Conservation (phyloP, 1,140 invertebrate species). For the Drosophila miranda region DNA sequence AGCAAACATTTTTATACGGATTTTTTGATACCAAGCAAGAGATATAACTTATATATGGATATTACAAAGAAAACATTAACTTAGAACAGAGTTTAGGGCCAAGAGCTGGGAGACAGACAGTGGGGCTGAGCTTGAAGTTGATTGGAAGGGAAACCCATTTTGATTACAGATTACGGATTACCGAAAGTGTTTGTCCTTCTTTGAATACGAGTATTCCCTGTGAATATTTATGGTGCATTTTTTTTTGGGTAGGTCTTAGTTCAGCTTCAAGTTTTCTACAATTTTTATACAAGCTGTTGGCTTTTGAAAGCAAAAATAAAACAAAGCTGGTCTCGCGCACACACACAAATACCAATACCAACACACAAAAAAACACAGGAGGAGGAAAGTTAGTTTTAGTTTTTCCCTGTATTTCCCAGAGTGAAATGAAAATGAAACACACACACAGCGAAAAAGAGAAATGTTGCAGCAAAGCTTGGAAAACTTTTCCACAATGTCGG, state of each 20-base stretch:
- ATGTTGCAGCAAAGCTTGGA: slow-evolving; percentile 31
- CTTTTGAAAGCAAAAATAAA: slow-evolving; percentile 32
- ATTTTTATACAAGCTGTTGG: slow-evolving; percentile 48
- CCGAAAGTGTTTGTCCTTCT: neutral
- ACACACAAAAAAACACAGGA: slow-evolving; percentile 33
- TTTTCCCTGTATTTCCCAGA: slow-evolving; percentile 27
- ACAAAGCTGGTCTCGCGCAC: slow-evolving; percentile 38
- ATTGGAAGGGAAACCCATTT: too few species aligned
- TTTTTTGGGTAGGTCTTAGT: slow-evolving; percentile 8
- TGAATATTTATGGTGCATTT: slow-evolving; percentile 5
- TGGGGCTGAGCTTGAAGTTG: too few species aligned
- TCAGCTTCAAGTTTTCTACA: slow-evolving; percentile 29
- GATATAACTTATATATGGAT: slow-evolving; percentile 61
- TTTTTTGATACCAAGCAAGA: slow-evolving; percentile 73
- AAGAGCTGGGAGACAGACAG: too few species aligned
- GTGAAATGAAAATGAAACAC: too few species aligned
- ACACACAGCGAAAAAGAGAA: slow-evolving; percentile 31
- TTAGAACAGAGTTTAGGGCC: too few species aligned
- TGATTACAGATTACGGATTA: too few species aligned
- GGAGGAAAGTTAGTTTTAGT: slow-evolving; percentile 27
- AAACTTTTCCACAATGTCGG: slow-evolving; percentile 66
- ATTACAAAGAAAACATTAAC: slow-evolving; percentile 18
- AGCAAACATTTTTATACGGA: slow-evolving; percentile 72
- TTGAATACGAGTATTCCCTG: neutral
- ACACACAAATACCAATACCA: slow-evolving; percentile 15